Base-by-base conservation (phyloP, 1,140 invertebrate species). In the Scylla paramamosain region DNA sequence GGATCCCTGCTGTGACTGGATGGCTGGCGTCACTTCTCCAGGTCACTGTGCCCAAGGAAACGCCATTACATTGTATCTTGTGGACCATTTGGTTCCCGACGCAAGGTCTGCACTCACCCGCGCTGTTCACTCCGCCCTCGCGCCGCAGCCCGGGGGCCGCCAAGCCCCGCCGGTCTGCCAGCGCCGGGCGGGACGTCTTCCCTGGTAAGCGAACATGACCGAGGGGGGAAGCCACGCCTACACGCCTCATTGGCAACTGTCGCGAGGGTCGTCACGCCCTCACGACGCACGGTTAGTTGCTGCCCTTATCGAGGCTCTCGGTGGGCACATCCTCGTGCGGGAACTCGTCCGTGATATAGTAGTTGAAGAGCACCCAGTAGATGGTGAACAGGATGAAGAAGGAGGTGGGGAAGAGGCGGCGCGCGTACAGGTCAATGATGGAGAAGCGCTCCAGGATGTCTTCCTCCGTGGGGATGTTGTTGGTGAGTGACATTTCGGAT, bases 311-410 rank as follows among this genome's bases (percentile, higher is more conserved):
- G 52, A 59, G 52, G 52, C 52, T 59, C 67, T 77, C 67, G 20
- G 20, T n/a, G 67, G 67, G 67, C 16, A 7, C 67, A 7, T 77
- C 25, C 52, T 86, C 95, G 14, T 95, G 77, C 0, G 96, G 96
- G 91, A 96, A 96, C 87, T 97, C 96, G 88, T 97, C 96, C 0
- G 96, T 96, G 45, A 97, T 96, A 93, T 97, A 97, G 92, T 97
- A 96, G 90, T 96, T 96, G 93, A 97, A 97, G 20, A 97, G 96
- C n/a, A 97, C 96, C 97, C 97, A 97, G 96, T 97, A 97, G 86
- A 97, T 96, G n/a, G 97, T 96, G 96, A 97, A 97, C 84, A 97
- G 96, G 6, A 97, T 93, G 84, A 96, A 96, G 96, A 97, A 97
- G 0, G 97, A 96, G 16, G 97, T 93, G 0, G 97, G 97, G 96